Conservation (phyloP, 2,113 vertebrate species). For the Physeter macrocephalus region DNA sequence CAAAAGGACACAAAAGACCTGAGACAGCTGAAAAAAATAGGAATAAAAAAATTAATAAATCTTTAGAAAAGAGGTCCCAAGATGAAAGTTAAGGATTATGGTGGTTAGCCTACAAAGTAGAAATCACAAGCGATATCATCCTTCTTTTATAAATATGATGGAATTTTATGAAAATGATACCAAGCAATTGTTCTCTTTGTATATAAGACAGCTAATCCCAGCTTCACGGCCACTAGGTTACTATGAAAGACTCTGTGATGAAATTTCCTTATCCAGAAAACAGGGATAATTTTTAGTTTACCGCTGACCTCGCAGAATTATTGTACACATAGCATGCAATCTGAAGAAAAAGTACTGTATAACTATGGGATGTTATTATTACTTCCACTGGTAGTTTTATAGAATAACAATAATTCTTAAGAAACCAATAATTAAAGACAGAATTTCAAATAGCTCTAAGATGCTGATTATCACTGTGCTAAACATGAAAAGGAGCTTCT, state of each 20-base stretch:
- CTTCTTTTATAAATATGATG: background rate
- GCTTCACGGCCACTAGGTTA: background rate
- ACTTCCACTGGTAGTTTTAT: background rate
- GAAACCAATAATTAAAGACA: background rate
- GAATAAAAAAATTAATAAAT: background rate
- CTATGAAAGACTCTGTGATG: background rate
- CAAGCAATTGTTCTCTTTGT: background rate
- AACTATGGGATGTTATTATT: background rate
- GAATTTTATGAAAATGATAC: background rate
- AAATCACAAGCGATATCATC: background rate
- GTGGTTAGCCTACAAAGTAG: background rate
- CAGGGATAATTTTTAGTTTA: background rate
- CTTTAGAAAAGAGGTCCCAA: background rate
- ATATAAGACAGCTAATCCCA: background rate
- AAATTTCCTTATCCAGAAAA: background rate
- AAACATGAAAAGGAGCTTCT: slow-evolving; percentile 1
- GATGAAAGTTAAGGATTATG: background rate
- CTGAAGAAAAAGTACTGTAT: background rate
- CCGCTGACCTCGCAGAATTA: background rate
- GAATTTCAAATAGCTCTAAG: background rate
- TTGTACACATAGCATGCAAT: background rate
- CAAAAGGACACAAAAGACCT: background rate
- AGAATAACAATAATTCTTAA: background rate
- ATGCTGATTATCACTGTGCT: background rate
- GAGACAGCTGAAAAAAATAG: background rate